Conservation (phyloP, 2,888 invertebrate species). For the Cyclophora albipunctata region DNA sequence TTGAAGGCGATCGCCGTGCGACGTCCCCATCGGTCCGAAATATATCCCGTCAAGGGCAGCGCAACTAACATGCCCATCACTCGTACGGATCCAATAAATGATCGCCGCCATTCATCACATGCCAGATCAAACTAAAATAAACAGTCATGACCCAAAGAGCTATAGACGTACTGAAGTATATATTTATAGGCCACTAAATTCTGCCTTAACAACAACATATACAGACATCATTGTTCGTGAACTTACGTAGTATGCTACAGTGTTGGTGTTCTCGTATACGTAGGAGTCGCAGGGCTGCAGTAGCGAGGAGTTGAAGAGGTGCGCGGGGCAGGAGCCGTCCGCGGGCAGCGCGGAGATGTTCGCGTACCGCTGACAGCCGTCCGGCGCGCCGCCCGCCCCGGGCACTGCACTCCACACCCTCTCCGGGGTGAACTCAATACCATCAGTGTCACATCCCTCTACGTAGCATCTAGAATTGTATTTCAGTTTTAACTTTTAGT, state of each 20-base stretch:
- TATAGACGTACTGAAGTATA: no score
- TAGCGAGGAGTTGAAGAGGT: conserved; percentile 21
- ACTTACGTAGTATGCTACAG: conserved; percentile 34
- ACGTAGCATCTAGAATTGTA: conserved; percentile 41
- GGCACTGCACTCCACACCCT: conserved; percentile 24
- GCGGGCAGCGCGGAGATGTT: conserved; percentile 2
- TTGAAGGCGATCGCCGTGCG: conserved; percentile 74
- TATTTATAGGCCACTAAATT: no score
- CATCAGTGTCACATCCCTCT: conserved; percentile 28
- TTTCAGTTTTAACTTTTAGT: no score
- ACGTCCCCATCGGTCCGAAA: conserved; percentile 84
- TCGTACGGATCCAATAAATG: conserved; percentile 82
- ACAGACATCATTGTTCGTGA: no score
- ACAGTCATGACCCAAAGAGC: no score
- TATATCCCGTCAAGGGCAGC: conserved; percentile 79
- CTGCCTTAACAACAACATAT: no score
- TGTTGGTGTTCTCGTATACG: conserved; percentile 30
- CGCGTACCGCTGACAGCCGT: conserved; percentile 48
- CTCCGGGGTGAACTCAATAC: conserved; percentile 40
- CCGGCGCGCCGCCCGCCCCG: conserved; percentile 19
- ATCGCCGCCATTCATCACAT: conserved; percentile 81
- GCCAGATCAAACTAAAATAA: conserved; percentile 72
- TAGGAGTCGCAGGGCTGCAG: conserved; percentile 22
- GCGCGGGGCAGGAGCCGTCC: conserved; percentile 20
- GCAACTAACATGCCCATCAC: conserved; percentile 80